These are phyloP conservation scores for Pachydiplax longipennis DNA, from an alignment of 2,888 invertebrate species.

Conservation along the genomic window DNA sequence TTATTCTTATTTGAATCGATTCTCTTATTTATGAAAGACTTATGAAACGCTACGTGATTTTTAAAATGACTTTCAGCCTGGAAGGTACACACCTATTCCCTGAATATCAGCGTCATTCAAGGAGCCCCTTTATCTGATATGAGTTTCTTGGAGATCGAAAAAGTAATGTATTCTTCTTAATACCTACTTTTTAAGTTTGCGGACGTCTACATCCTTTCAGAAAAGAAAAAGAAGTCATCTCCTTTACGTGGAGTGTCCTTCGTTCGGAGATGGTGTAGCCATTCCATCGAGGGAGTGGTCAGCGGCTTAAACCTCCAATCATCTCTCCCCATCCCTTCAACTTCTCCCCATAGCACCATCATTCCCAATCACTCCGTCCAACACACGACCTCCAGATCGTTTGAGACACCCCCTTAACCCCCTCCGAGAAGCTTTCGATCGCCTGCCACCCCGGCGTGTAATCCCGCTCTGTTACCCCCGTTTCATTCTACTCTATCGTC, in stretches of 20 bases:
- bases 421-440: background rate
- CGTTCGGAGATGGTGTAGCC: background rate
- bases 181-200: background rate
- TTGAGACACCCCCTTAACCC: background rate
- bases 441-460: background rate
- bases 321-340: conserved; percentile 9
- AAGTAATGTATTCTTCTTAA: background rate
- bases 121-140: no score
- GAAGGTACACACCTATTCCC: no score
- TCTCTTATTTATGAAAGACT: no score
- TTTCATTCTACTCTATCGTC: conserved; percentile 35
- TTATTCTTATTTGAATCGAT: no score
- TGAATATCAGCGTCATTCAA: no score
- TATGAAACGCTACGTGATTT: no score
- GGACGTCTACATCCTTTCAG: background rate
- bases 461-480: conserved; percentile 25
- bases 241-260: background rate
- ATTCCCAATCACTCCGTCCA: background rate
- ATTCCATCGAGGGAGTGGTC: conserved; percentile 10
- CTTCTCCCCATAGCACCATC: background rate
- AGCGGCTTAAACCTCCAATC: conserved; percentile 31
- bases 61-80: no score
- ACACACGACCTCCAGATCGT: background rate
- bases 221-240: background rate
- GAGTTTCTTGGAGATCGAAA: no score